Evolutionary conservation across 2,797 vertebrate species (phyloP).

Genomic region (Enteromius afrohamiltoni): DNA sequence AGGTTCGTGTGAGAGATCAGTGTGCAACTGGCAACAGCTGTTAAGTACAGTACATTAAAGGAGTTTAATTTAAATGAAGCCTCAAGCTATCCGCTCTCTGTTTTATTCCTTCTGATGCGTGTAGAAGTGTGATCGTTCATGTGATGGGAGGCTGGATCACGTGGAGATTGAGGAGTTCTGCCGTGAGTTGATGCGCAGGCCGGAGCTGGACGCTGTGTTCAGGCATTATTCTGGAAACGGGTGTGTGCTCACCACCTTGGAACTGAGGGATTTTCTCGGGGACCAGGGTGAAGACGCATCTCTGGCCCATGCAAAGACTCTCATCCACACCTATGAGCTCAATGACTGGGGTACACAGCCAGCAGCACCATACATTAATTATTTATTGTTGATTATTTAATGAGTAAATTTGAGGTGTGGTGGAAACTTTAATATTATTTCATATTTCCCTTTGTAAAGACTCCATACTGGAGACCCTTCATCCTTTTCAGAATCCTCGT

Average conservation of each 20-base stretch:
- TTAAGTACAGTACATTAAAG: neutral
- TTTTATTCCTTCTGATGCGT: neutral
- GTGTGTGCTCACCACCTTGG: conserved; percentile 82
- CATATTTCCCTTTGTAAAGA: too few species aligned
- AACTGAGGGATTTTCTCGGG: conserved; percentile 89
- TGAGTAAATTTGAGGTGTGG: too few species aligned
- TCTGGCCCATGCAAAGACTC: conserved; percentile 73
- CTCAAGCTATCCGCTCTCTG: neutral
- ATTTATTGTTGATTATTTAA: neutral
- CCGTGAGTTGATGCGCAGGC: conserved; percentile 86
- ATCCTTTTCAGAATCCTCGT: too few species aligned
- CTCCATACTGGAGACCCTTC: too few species aligned
- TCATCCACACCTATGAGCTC: conserved; percentile 87
- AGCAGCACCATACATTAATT: too few species aligned
- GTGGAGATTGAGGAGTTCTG: conserved; percentile 92
- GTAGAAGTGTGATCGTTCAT: conserved; percentile 90
- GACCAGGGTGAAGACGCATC: conserved; percentile 90
- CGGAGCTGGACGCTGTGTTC: conserved; percentile 91
- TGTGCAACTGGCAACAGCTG: neutral
- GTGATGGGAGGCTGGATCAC: conserved; percentile 85
- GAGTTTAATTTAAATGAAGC: neutral
- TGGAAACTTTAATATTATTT: too few species aligned
- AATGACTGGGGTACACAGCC: conserved; percentile 84
- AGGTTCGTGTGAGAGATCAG: conserved; percentile 74
- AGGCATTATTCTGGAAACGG: conserved; percentile 87